Base-by-base conservation (phyloP, 1,140 invertebrate species). In the Liolophura sinensis region DNA sequence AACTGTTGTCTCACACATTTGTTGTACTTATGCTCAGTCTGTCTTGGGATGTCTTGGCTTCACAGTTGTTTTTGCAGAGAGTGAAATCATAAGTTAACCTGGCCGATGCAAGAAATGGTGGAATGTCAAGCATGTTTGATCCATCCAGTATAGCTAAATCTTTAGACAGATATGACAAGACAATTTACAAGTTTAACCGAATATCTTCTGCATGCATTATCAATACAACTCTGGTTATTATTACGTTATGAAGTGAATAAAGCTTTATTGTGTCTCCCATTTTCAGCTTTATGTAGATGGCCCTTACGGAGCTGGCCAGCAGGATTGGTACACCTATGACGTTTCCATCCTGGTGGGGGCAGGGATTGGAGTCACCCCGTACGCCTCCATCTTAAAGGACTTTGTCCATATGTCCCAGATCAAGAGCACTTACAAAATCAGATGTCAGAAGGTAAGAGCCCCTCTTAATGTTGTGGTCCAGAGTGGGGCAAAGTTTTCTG, bases 331-430 rank as follows among this genome's bases (percentile, higher is more conserved):
- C 84, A 97, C 82, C 65, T 87, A 85, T 72, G 86, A 87, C 20
- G 84, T 87, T 1, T 97, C 97, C 1, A 95, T 99, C 9, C 97
- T 99, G 93, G 95, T 99, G 1, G 97, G 97, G 0, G 97, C 96
- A 15, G 97, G 97, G 16, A 99, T 99, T 67, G 97, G 97, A 0
- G 97, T 99, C 0, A 99, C 98, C 0, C 98, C 98, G 0, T 99
- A 99, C 78, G 97, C 98, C 1, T 99, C 97, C 1, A 99, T 99
- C 75, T 88, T 99, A 12, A 84, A 84, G 61, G 81, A 84, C 69
- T 83, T 84, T 70, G 81, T 82, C 7, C 79, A 81, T 68, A 77
- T 81, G 78, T 64, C 78, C 11, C 73, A 78, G n/a, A 81, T 82
- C 57, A 81, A 78, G 40, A 81, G 69, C 63, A 81, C 73, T 47